Percentiles rank a stretch among this genome's conserved stretches.
phyloP scores from a whole-genome alignment of 1,140 invertebrate genomes.

The Trachymyrmex septentrionalis region DNA sequence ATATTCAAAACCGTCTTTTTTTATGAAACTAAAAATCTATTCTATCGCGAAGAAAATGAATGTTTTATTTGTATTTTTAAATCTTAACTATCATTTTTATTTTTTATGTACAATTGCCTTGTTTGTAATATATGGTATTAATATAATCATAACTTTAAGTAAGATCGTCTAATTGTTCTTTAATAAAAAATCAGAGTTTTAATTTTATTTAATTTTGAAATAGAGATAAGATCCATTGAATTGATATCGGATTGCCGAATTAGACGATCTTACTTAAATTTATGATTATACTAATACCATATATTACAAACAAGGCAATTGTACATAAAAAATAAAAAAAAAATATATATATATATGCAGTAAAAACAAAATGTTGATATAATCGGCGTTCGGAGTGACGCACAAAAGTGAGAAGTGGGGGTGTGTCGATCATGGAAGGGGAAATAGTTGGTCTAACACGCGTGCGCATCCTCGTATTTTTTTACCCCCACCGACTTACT shows the following conservation, averaged over 20 bases:
- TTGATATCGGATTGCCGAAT: not conserved
- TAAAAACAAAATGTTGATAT: not conserved
- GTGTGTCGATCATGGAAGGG: conserved; percentile 26
- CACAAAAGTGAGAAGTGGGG: conserved; percentile 21
- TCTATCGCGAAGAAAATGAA: not conserved
- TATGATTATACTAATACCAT: not conserved
- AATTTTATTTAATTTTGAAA: not conserved
- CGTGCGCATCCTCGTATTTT: conserved; percentile 82
- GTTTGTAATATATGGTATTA: not conserved
- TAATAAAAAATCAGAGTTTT: not conserved
- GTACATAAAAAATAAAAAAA: not conserved
- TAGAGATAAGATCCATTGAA: not conserved
- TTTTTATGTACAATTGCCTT: not conserved
- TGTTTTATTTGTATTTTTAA: not conserved
- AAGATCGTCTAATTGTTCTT: not conserved
- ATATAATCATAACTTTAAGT: not conserved
- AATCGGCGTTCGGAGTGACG: not conserved
- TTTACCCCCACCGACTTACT: conserved; percentile 76
- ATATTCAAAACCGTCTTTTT: conserved; percentile 21
- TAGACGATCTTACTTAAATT: not conserved
- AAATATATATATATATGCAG: not conserved
- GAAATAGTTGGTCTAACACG: conserved; percentile 60
- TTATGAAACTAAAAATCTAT: conserved; percentile 35
- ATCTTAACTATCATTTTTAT: not conserved
- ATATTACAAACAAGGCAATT: not conserved